Conservation (phyloP, 1,140 invertebrate species). For the Lepidurus couesii region DNA sequence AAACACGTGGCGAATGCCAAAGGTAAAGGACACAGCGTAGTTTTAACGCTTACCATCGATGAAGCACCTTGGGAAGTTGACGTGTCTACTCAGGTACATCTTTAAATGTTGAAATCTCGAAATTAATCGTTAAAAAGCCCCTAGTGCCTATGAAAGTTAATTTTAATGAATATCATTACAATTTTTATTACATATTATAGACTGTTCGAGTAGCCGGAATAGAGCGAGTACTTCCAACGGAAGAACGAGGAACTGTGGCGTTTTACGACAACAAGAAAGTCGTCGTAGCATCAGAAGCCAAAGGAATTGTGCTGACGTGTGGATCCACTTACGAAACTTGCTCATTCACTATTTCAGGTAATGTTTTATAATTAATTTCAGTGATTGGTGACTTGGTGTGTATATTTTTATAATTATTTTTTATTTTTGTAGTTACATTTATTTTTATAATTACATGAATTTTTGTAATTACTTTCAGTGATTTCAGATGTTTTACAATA, state of each 20-base stretch:
- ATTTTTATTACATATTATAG: not conserved
- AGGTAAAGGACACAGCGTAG: conserved; percentile 24
- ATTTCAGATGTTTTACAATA: not conserved
- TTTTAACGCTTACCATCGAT: conserved; percentile 28
- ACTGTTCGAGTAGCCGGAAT: conserved; percentile 28
- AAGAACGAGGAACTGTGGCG: conserved; percentile 27
- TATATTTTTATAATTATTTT: not conserved
- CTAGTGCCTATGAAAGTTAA: no score
- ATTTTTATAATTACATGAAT: not conserved
- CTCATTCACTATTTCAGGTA: conserved; percentile 30
- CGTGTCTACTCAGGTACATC: not conserved
- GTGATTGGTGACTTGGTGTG: not conserved
- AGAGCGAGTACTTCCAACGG: conserved; percentile 23
- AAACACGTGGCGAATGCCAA: conserved; percentile 25
- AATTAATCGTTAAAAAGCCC: no score
- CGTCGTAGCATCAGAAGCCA: conserved; percentile 2
- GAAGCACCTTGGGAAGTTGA: conserved; percentile 33
- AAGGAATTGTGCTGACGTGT: conserved; percentile 27
- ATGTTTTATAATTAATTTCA: not conserved
- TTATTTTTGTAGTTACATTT: not conserved
- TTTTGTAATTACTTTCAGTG: not conserved
- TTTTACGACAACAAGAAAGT: conserved; percentile 30
- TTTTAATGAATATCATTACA: not conserved
- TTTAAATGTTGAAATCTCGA: not conserved
- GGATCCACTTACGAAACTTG: conserved; percentile 22